phyloP scores from a whole-genome alignment of 2,113 vertebrate species.

The Eurystomus gularis region DNA sequence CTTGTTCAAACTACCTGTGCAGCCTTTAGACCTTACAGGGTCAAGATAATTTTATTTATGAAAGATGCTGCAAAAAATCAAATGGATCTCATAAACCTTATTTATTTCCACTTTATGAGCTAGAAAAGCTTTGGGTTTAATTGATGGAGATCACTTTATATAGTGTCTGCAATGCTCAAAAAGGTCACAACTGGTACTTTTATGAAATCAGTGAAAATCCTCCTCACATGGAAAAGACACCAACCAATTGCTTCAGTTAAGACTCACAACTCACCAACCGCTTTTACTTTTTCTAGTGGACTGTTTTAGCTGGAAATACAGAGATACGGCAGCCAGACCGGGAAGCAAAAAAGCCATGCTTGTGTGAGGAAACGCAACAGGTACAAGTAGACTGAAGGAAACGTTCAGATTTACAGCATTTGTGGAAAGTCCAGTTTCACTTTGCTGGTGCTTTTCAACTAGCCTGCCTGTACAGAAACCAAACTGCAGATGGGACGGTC shows the following conservation, averaged over 20 bases:
- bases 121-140: background rate
- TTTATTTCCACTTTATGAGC: background rate
- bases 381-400: background rate
- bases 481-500: background rate
- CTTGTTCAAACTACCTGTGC: background rate
- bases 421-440: background rate
- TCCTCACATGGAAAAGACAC: background rate
- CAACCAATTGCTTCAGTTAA: background rate
- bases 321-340: background rate
- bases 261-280: background rate
- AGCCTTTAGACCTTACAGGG: background rate
- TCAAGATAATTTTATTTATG: background rate
- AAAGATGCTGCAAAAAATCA: background rate
- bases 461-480: background rate
- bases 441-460: background rate
- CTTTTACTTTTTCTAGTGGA: background rate
- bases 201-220: background rate
- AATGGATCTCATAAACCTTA: background rate
- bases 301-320: background rate
- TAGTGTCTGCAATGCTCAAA: background rate
- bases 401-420: background rate
- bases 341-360: background rate
- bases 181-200: background rate
- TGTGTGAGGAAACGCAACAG: background rate
- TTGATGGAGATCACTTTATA: background rate